phyloP scores from a whole-genome alignment of 1,140 invertebrate species.

The Drosophila kanapiae region DNA sequence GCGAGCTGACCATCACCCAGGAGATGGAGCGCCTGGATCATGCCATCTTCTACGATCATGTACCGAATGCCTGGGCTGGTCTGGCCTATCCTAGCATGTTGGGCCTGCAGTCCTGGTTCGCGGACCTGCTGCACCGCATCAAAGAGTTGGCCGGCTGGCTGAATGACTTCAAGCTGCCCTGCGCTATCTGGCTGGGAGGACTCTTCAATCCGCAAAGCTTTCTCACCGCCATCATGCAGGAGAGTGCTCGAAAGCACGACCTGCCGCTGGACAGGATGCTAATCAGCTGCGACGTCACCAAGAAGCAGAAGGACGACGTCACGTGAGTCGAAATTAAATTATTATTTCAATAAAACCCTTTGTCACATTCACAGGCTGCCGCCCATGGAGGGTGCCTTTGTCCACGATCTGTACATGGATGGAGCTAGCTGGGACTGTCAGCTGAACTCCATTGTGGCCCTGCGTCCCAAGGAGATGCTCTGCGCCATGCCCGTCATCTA shows the following conservation, averaged over 20 bases:
- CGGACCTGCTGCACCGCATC: conserved; percentile 93
- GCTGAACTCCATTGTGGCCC: conserved; percentile 92
- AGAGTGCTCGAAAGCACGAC: conserved; percentile 97
- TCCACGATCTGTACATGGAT: conserved; percentile 96
- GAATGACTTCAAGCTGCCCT: conserved; percentile 92
- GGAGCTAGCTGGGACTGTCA: conserved; percentile 96
- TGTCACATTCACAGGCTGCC: conserved; percentile 87
- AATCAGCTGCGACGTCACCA: conserved; percentile 97
- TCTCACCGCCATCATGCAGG: conserved; percentile 98
- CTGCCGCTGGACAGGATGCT: conserved; percentile 98
- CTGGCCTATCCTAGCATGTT: conserved; percentile 95
- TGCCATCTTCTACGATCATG: conserved; percentile 93
- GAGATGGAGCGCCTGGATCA: conserved; percentile 97
- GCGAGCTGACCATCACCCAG: conserved; percentile 96
- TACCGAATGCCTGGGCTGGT: conserved; percentile 93
- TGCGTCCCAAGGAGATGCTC: conserved; percentile 95
- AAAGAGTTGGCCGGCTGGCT: conserved; percentile 93
- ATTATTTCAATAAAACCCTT: neutral
- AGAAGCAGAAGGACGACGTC: conserved; percentile 94
- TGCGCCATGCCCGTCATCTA: conserved; percentile 96
- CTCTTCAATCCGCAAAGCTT: conserved; percentile 99
- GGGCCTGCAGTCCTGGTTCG: conserved; percentile 94
- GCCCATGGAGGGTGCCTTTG: conserved; percentile 96
- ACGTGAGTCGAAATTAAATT: conserved; percentile 85
- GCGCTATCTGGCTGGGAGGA: conserved; percentile 96